Evolutionary conservation across 2,113 vertebrate species (phyloP), one percentile per base, ranked within the genome.

Genomic region (Neoarius graeffei): DNA sequence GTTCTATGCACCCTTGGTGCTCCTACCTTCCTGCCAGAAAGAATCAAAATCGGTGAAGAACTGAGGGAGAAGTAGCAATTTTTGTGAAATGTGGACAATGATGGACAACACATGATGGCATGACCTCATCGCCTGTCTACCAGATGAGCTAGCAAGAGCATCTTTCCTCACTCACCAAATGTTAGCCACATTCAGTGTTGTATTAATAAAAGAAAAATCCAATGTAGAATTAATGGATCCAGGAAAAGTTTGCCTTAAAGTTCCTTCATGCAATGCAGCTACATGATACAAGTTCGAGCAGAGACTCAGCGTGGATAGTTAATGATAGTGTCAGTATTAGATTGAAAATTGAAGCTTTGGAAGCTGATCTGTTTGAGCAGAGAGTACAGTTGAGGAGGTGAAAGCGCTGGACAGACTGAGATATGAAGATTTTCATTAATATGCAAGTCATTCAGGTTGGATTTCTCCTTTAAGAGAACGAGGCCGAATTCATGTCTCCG

Each of bases 391-490:
- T 42, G 35, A 42, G 35, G 35, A 42, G 69, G 7, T 20, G 17
- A 42, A 7, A 42, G 15, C 1, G 27, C 27, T 69, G n/a, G 66
- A 42, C 14, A 73, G 69, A 73, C 3, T 42, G 35, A 42, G 71
- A 42, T 23, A 23, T 77, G 5, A 77, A 77, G 1, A 25, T 25
- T 23, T 50, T 77, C 52, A 9, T 48, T 74, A 20, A 42, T 35
- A 20, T 90, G 91, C 35, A 42, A 42, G 35, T 42, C 35, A 42
- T 42, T 42, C 35, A 42, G 35, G 35, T 42, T 42, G 35, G 64
- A 88, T 42, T 88, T 88, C 42, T 27, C 67, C 60, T 93, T 92
- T 90, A 87, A 88, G 42, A 90, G 35, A 42, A 42, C 3, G 90
- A 91, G 87, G 85, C 90, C 8, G 83, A 77, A 76, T 81, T 89